Percentiles rank a stretch among this genome's conserved stretches.
Conservation (phyloP, 2,797 vertebrate genomes). For the Trachurus trachurus region DNA sequence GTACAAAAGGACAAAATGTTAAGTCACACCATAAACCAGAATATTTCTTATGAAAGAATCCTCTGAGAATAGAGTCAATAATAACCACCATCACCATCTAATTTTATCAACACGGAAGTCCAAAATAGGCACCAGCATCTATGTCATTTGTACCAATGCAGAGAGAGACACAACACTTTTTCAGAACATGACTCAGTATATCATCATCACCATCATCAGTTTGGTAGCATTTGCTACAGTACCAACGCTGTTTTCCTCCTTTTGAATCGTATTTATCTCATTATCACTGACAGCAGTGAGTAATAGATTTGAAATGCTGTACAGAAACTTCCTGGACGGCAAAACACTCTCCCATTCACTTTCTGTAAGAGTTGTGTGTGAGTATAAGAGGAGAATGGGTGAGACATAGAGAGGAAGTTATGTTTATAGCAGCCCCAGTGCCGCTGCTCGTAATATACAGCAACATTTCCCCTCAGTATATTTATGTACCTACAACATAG, state of each 20-base stretch:
- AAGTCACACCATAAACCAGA: background rate
- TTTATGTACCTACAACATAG: conserved; percentile 75
- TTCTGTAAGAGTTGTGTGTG: conserved; percentile 12
- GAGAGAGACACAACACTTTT: background rate
- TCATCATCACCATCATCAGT: background rate
- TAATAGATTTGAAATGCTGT: conserved; percentile 11
- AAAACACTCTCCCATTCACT: conserved; percentile 23
- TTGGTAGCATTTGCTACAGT: background rate
- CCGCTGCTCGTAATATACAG: conserved; percentile 63
- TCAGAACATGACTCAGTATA: background rate
- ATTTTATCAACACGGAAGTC: background rate
- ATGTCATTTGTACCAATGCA: background rate
- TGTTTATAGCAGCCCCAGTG: conserved; percentile 57
- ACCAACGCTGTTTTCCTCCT: background rate
- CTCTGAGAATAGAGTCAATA: background rate
- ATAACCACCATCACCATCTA: background rate
- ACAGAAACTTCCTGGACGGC: conserved; percentile 35
- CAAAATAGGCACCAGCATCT: background rate
- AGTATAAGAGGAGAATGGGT: conserved; percentile 47
- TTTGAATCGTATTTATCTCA: conserved; percentile 9
- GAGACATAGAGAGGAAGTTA: conserved; percentile 64
- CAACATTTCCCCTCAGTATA: conserved; percentile 68
- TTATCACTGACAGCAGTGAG: conserved; percentile 15
- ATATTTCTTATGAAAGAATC: background rate
- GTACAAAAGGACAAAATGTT: background rate